A percentile compares a stretch with the other conserved stretches of the same genome.
Conservation (phyloP, 2,797 vertebrate species). For the Cynopterus sphinx region DNA sequence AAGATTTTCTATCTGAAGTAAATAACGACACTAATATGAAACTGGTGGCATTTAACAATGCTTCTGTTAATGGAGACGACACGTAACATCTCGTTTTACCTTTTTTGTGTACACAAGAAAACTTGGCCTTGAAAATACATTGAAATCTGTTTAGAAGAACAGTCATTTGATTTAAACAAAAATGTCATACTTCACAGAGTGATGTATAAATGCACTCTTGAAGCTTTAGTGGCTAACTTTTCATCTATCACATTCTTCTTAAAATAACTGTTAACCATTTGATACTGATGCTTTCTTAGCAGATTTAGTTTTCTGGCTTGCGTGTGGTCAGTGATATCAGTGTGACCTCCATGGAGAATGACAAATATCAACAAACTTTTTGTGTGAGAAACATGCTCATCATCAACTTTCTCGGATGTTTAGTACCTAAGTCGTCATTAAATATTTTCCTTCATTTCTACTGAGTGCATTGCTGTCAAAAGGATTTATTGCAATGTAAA, state of each 20-base stretch:
- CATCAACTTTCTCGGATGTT: neutral
- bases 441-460: neutral
- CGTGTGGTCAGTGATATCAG: neutral
- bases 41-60: neutral
- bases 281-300: neutral
- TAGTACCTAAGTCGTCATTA: neutral
- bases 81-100: neutral
- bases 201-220: neutral
- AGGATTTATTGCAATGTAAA: conserved; percentile 1
- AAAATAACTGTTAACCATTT: neutral
- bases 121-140: neutral
- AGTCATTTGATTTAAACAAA: neutral
- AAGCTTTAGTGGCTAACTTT: neutral
- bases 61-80: neutral
- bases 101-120: neutral
- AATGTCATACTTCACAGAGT: neutral
- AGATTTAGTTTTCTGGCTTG: neutral
- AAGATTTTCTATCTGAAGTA: conserved; percentile 1
- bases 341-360: neutral
- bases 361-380: conserved; percentile 28
- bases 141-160: neutral
- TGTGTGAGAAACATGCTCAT: neutral
- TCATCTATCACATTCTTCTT: neutral
- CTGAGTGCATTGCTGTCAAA: neutral
- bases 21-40: neutral